Base-by-base conservation (phyloP, 2,797 vertebrate genomes). In the Dryobates pubescens region DNA sequence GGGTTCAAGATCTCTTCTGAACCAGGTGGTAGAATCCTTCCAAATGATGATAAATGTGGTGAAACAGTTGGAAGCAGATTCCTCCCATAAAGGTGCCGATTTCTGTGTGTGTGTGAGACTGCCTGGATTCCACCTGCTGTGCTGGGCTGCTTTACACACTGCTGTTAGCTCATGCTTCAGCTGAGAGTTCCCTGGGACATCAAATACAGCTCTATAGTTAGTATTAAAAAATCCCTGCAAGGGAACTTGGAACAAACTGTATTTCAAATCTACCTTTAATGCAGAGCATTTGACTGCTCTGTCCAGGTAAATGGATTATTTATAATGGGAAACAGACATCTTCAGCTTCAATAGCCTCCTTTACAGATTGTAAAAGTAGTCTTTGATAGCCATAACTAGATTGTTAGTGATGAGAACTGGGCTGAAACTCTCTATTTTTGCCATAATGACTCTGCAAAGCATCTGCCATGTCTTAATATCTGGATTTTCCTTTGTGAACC, bases 11-110 rank as follows among this genome's bases (percentile, higher is more conserved):
- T 86, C 70, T 77, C 80, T 74, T 32, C 65, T 74, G 72, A 89
- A 70, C 71, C 95, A 95, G 90, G 88, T 85, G 90, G 71, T 9
- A 9, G 12, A 69, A 64, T 49, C 78, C 49, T 79, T 92, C 58
- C 76, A 89, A 91, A 95, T 49, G 73, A 84, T 78, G 72, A 94
- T 71, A 61, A 86, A 93, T 76, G 65, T 32, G 62, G 47, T 70
- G 90, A 90, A 69, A 71, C 79, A 72, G 67, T 54, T 87, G 82
- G 93, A 79, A 91, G 24, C 68, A 89, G 81, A 79, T 76, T 84
- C 45, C 23, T 87, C 58, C 51, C 65, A 20, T 38, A 59, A 49
- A 51, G 36, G 32, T 17, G 75, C 62, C 72, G 29, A 71, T 85
- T 87, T 92, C 43, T 43, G 62, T 15, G 54, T 8, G 3, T 0